phyloP scores from a whole-genome alignment of 2,797 vertebrate species.

The Tenualosa ilisha region DNA sequence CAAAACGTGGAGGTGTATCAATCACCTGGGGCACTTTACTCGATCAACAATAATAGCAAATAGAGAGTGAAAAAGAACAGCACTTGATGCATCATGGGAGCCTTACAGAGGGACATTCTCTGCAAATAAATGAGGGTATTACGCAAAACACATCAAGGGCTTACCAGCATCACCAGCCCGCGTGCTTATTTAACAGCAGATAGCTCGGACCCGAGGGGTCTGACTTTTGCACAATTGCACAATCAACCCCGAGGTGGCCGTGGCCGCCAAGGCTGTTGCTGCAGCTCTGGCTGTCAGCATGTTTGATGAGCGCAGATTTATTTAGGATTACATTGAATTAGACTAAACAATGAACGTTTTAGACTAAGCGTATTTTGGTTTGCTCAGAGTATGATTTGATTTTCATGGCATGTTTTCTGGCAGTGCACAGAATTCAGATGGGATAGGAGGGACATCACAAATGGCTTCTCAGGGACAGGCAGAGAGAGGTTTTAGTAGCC shows the following conservation, averaged over 20 bases:
- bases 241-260: conserved; percentile 1
- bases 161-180: not conserved
- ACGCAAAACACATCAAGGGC: not conserved
- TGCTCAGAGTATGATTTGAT: conserved; percentile 21
- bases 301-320: conserved; percentile 6
- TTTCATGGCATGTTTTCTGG: conserved; percentile 17
- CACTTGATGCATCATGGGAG: not conserved
- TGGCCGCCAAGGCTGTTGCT: not conserved
- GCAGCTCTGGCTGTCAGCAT: not conserved
- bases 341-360: conserved; percentile 17
- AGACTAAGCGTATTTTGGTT: conserved; percentile 16
- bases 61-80: not conserved
- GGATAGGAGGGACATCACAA: not conserved
- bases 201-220: conserved; percentile 6
- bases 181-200: not conserved
- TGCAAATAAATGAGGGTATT: not conserved
- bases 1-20: conserved; percentile 14
- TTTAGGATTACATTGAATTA: conserved; percentile 22
- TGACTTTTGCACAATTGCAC: conserved; percentile 15
- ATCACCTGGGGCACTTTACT: conserved; percentile 15
- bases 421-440: not conserved
- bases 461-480: not conserved
- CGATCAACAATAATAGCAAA: not conserved
- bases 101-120: not conserved
- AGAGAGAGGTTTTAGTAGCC: not conserved